Evolutionary conservation across 2,113 vertebrate species (phyloP).

Genomic region (Callionymus lyra): DNA sequence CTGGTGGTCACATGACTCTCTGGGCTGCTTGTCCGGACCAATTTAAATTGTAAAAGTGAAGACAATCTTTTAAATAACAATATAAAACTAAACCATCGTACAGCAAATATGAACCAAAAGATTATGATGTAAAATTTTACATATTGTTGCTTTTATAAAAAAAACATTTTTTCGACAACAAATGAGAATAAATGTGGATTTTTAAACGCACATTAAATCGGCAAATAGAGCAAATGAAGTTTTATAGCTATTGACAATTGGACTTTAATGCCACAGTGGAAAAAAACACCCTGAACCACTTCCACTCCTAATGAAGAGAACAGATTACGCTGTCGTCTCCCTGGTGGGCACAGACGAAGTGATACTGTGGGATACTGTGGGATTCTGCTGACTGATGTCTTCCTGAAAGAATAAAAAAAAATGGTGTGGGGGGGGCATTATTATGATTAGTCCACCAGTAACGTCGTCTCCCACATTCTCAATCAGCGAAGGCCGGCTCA

Average conservation of each 20-base stretch:
- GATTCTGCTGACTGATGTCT: slow-evolving; percentile 57
- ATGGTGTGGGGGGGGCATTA: slow-evolving; percentile 55
- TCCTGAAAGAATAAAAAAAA: slow-evolving; percentile 65
- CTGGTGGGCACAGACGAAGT: slow-evolving; percentile 28
- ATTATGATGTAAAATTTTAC: no score
- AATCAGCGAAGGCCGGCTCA: slow-evolving; percentile 25
- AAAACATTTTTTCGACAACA: no score
- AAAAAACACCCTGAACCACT: slow-evolving; percentile 15
- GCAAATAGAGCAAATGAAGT: no score
- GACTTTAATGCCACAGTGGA: neutral
- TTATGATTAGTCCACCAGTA: slow-evolving; percentile 61
- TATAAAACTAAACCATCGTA: no score
- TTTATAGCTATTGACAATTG: slow-evolving; percentile 5
- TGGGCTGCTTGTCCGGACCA: no score
- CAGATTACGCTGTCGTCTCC: slow-evolving; percentile 28
- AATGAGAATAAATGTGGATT: no score
- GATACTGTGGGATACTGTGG: slow-evolving; percentile 20
- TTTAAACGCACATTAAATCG: no score
- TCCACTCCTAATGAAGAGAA: slow-evolving; percentile 51
- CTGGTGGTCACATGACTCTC: no score
- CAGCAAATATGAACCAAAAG: no score
- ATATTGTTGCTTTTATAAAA: no score
- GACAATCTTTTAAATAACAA: no score
- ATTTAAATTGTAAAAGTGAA: no score
- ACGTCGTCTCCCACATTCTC: slow-evolving; percentile 50